Conservation (phyloP, 2,797 vertebrate genomes). For the Hyperoplus lanceolatus region DNA sequence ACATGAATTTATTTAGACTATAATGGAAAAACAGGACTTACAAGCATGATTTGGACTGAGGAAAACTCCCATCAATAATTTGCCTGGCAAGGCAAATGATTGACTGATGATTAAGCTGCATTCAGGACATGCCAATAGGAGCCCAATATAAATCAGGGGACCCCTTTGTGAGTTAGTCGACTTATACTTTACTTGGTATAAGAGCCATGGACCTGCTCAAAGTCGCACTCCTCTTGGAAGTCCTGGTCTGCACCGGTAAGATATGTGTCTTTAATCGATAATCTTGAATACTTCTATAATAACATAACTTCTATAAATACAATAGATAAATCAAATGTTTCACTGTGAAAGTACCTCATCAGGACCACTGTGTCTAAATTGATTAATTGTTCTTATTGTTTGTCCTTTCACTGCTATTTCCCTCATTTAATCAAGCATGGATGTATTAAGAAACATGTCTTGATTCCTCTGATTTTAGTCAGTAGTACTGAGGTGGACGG, state of each 20-base stretch:
- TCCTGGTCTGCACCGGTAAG: constrained; percentile 82
- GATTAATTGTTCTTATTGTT: background rate
- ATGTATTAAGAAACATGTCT: background rate
- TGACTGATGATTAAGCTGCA: constrained; percentile 66
- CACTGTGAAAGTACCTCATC: background rate
- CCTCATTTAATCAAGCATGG: background rate
- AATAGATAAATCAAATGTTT: no score
- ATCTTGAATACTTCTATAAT: background rate
- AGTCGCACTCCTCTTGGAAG: constrained; percentile 70
- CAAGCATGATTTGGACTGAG: constrained; percentile 55
- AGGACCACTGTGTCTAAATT: background rate
- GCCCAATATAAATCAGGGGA: constrained; percentile 39
- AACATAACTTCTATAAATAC: background rate
- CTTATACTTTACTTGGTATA: constrained; percentile 57
- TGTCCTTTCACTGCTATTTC: background rate
- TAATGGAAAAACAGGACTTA: background rate
- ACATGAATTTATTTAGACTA: no score
- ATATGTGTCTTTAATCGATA: background rate
- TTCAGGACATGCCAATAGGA: constrained; percentile 39
- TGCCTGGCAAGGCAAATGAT: constrained; percentile 75
- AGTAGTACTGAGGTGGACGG: constrained; percentile 61
- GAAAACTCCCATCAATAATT: no score
- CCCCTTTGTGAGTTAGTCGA: constrained; percentile 16
- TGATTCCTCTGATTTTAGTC: constrained; percentile 46
- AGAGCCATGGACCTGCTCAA: constrained; percentile 77